Percentiles rank a stretch among this genome's conserved stretches.
Conservation (phyloP, 64 coral and sea anemone species). For the Cladopsammia gracilis region DNA sequence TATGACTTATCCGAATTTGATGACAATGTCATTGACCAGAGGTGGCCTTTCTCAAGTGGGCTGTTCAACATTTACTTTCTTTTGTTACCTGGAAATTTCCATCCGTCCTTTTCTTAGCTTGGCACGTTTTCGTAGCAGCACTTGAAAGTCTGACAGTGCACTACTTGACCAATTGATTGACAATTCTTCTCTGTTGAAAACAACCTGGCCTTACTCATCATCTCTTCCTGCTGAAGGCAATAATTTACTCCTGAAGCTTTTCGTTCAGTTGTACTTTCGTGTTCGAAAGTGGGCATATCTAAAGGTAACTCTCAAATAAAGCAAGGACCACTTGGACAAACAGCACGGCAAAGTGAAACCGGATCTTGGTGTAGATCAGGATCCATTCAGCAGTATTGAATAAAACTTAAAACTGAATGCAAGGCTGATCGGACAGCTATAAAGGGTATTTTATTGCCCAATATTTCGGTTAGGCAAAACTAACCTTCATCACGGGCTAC, state of each 20-base stretch:
- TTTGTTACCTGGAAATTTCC: slow-evolving; percentile 20
- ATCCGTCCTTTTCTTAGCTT: slow-evolving; percentile 35
- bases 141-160: slow-evolving; percentile 1
- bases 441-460: too few species aligned
- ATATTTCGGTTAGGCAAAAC: too few species aligned
- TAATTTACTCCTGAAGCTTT: background rate
- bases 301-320: too few species aligned
- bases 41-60: background rate
- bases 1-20: background rate
- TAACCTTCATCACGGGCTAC: too few species aligned
- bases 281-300: too few species aligned
- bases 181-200: background rate
- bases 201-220: slow-evolving; percentile 14
- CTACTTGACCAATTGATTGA: slow-evolving; percentile 31
- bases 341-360: too few species aligned
- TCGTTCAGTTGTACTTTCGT: slow-evolving; percentile 22
- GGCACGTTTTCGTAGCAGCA: background rate
- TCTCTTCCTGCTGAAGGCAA: background rate
- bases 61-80: slow-evolving; percentile 8
- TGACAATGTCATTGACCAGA: slow-evolving; percentile 6
- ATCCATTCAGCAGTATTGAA: too few species aligned
- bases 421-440: too few species aligned
- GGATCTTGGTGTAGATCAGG: too few species aligned
- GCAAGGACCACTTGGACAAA: too few species aligned
- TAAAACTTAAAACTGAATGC: too few species aligned